Percentiles rank a stretch among this genome's conserved stretches.
These are phyloP conservation scores for Lithobates pipiens DNA, from an alignment of 2,797 vertebrate genomes.

Conservation along the genomic window DNA sequence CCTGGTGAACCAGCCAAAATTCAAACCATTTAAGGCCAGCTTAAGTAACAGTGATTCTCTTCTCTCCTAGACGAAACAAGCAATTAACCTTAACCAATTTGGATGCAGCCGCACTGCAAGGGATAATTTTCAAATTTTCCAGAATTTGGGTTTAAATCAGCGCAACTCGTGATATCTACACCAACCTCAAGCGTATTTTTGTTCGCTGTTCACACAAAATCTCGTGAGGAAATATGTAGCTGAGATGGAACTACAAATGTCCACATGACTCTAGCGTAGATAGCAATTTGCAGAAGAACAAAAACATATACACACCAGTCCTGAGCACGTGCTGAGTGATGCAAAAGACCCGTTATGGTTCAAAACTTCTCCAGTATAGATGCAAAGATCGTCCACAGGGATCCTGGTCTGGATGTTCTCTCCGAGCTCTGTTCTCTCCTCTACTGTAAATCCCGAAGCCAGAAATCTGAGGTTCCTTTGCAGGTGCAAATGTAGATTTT, in stretches of 20 bases:
- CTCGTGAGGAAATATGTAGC: too few species aligned
- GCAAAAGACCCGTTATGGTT: constrained; percentile 86
- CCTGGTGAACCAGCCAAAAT: too few species aligned
- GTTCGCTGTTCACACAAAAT: too few species aligned
- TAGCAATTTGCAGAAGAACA: constrained; percentile 2
- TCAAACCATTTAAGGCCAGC: too few species aligned
- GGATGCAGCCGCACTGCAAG: too few species aligned
- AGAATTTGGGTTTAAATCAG: too few species aligned
- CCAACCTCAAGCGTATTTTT: too few species aligned
- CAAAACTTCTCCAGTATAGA: constrained; percentile 87
- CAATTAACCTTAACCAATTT: too few species aligned
- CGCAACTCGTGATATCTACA: too few species aligned
- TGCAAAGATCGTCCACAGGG: constrained; percentile 76
- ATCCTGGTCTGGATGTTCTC: constrained; percentile 43
- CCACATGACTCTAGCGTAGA: not conserved
- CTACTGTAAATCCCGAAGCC: constrained; percentile 80
- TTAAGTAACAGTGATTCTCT: too few species aligned
- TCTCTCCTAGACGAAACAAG: too few species aligned
- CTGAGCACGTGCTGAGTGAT: constrained; percentile 87
- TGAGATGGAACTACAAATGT: not conserved
- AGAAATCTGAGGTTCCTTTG: constrained; percentile 83
- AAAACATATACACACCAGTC: constrained; percentile 83
- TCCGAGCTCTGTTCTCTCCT: constrained; percentile 71
- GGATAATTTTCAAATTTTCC: too few species aligned
- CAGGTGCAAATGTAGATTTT: constrained; percentile 82